Percentiles rank a stretch among this genome's conserved stretches.
Conservation (phyloP, 2,797 vertebrate species). For the Microhierax caerulescens region DNA sequence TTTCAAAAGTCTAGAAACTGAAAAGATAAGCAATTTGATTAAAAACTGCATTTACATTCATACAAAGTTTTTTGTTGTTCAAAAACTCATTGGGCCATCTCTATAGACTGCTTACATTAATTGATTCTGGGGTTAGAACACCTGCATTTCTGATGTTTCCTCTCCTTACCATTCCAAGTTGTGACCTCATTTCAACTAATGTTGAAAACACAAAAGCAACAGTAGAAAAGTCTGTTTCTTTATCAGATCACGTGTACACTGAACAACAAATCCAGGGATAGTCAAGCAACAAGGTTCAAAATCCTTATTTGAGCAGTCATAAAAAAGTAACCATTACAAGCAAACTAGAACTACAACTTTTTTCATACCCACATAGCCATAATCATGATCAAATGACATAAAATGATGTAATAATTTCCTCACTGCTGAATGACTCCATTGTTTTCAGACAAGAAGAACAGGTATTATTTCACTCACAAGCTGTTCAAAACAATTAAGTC, state of each 20-base stretch:
- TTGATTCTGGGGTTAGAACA: neutral
- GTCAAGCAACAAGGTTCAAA: neutral
- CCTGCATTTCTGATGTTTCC: neutral
- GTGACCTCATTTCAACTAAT: neutral
- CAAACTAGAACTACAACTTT: neutral
- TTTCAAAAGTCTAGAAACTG: constrained; percentile 23
- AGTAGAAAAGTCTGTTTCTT: neutral
- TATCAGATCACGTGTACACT: neutral
- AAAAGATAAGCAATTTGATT: neutral
- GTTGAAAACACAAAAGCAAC: neutral
- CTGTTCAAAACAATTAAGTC: neutral
- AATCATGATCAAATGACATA: too few relatives aligned
- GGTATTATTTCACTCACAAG: neutral
- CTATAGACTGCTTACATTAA: neutral
- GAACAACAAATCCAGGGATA: neutral
- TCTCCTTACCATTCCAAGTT: neutral
- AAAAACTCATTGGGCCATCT: neutral
- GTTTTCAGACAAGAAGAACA: neutral
- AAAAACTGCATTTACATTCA: neutral
- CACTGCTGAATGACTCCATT: neutral
- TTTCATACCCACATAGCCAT: neutral
- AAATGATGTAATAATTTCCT: neutral
- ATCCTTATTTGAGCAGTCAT: neutral
- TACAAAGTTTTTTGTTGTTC: neutral
- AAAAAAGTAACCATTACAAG: neutral